phyloP scores from a whole-genome alignment of 2,888 invertebrate species.

The Pharmacophagus antenor region DNA sequence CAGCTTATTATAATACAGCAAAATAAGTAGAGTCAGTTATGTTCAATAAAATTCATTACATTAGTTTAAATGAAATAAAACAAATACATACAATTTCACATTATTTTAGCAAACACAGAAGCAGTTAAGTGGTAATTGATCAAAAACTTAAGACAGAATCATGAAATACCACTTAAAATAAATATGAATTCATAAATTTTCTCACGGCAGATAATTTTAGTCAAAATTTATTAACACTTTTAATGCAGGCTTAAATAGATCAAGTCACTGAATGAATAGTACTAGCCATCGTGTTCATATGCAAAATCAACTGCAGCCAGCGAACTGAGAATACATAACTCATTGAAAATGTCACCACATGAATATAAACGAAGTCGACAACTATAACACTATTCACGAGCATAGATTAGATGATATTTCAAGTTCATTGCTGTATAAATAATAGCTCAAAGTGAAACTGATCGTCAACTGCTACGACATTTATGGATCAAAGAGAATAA shows the following conservation, averaged over 20 bases:
- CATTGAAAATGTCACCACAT: conserved; percentile 21
- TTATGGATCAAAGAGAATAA: background rate
- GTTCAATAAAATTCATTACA: no score
- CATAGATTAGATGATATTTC: conserved; percentile 3
- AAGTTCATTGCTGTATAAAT: background rate
- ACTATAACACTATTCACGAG: conserved; percentile 15
- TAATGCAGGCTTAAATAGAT: conserved; percentile 10
- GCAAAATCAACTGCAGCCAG: conserved; percentile 22
- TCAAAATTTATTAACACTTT: background rate
- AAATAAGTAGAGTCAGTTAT: no score
- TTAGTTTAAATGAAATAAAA: no score
- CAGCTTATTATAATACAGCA: background rate
- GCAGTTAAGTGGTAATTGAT: no score
- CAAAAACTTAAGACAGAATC: no score
- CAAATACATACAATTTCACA: no score
- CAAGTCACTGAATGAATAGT: conserved; percentile 18
- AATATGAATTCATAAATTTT: no score
- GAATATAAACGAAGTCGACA: conserved; percentile 23
- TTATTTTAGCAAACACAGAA: no score
- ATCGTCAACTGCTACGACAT: background rate
- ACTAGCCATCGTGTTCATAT: conserved; percentile 26
- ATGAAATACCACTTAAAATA: no score
- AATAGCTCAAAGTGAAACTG: background rate
- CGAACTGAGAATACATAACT: conserved; percentile 25
- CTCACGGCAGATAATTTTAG: no score